These are phyloP conservation scores for Mustela erminea DNA, from an alignment of 2,797 vertebrate species.

Conservation along the genomic window DNA sequence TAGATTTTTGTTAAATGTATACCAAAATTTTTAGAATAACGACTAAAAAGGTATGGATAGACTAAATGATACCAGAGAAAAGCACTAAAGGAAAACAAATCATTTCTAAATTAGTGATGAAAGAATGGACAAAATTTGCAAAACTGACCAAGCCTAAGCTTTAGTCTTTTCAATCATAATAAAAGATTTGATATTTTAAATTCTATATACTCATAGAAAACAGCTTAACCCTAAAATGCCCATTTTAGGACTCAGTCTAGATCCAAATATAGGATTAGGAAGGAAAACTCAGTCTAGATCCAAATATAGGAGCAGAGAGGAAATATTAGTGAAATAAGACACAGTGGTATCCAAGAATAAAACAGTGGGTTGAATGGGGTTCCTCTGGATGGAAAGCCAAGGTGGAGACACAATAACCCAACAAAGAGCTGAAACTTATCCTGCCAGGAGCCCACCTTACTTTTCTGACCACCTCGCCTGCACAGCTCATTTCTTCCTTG, in stretches of 20 bases:
- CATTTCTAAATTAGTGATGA: background rate
- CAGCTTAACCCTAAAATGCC: background rate
- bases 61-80: background rate
- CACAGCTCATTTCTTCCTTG: background rate
- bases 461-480: too few relatives aligned
- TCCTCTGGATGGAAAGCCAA: background rate
- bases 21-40: background rate
- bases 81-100: background rate
- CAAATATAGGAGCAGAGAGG: background rate
- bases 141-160: background rate
- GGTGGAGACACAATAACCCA: background rate
- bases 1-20: constrained; percentile 10
- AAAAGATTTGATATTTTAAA: background rate
- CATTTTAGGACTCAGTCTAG: background rate
- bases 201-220: background rate
- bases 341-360: background rate
- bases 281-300: background rate
- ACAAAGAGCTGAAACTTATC: background rate
- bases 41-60: background rate
- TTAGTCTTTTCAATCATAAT: background rate
- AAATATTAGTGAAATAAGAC: background rate
- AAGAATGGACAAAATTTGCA: background rate
- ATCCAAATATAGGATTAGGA: background rate
- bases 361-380: background rate
- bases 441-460: accelerated